Conservation (phyloP, 2,113 vertebrate genomes). For the Aix galericulata region DNA sequence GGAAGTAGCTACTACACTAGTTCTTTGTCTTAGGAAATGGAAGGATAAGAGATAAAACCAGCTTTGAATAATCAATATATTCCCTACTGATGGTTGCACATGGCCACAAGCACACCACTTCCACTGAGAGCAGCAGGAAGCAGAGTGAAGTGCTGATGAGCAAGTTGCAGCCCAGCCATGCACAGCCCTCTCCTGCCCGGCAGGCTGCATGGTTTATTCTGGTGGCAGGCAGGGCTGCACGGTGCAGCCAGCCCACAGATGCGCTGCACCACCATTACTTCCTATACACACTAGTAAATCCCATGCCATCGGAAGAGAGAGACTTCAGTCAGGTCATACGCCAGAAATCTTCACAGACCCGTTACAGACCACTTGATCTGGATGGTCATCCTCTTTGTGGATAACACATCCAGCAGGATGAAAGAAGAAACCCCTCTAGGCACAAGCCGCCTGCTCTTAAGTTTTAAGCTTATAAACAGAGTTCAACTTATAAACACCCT, state of each 20-base stretch:
- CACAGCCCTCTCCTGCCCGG: not conserved
- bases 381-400: not conserved
- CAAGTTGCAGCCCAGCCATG: not conserved
- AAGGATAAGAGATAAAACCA: not conserved
- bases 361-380: not conserved
- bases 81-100: not conserved
- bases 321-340: not conserved
- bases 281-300: not conserved
- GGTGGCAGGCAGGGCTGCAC: not conserved
- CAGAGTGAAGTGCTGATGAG: not conserved
- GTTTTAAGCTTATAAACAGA: not conserved
- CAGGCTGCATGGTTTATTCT: not conserved
- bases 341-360: not conserved
- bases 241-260: not conserved
- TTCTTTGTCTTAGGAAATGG: not conserved
- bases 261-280: not conserved
- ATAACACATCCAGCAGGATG: fast-evolving
- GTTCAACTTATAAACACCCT: not conserved
- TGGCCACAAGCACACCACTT: not conserved
- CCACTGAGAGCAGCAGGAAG: fast-evolving
- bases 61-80: not conserved
- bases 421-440: not conserved
- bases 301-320: not conserved
- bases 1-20: not conserved
- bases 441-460: not conserved